Percentiles rank a stretch among this genome's conserved stretches.
Evolutionary conservation across 2,888 invertebrate genomes (phyloP).

Genomic region (Lasioglossum zephyrum): DNA sequence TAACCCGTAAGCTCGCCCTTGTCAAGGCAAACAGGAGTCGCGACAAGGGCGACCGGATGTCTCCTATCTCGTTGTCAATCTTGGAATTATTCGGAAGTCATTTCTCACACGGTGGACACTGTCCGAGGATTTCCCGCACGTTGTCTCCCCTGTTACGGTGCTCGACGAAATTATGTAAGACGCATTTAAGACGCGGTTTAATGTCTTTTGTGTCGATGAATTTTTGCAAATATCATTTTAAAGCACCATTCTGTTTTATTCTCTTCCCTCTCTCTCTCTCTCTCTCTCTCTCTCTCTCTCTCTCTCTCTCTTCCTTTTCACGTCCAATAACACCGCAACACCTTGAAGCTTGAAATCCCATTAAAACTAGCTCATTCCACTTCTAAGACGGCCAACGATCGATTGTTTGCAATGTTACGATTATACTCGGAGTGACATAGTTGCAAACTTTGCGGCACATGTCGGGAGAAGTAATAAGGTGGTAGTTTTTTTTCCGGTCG

Average conservation of each 20-base stretch:
- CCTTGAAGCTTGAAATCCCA: constrained; percentile 3
- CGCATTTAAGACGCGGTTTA: no score
- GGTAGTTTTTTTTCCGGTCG: not conserved
- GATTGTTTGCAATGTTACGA: constrained; percentile 3
- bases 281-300: no score
- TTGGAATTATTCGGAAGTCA: constrained; percentile 42
- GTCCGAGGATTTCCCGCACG: not conserved
- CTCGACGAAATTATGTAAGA: not conserved
- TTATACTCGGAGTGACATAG: not conserved
- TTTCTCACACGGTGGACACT: constrained; percentile 19
- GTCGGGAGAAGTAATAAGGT: constrained; percentile 9
- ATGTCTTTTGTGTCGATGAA: no score
- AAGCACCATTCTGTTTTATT: no score
- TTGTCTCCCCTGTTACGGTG: not conserved
- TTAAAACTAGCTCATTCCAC: constrained; percentile 11
- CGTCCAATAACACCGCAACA: not conserved
- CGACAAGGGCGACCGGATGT: constrained; percentile 51
- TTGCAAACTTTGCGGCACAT: constrained; percentile 16
- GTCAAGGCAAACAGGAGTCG: constrained; percentile 43
- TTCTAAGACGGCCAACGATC: not conserved
- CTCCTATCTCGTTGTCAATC: constrained; percentile 34
- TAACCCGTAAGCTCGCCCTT: constrained; percentile 73
- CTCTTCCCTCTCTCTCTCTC: no score
- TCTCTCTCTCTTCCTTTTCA: not conserved
- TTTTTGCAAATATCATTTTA: no score